Base-by-base conservation (phyloP, 2,797 vertebrate species). In the Labroides dimidiatus region DNA sequence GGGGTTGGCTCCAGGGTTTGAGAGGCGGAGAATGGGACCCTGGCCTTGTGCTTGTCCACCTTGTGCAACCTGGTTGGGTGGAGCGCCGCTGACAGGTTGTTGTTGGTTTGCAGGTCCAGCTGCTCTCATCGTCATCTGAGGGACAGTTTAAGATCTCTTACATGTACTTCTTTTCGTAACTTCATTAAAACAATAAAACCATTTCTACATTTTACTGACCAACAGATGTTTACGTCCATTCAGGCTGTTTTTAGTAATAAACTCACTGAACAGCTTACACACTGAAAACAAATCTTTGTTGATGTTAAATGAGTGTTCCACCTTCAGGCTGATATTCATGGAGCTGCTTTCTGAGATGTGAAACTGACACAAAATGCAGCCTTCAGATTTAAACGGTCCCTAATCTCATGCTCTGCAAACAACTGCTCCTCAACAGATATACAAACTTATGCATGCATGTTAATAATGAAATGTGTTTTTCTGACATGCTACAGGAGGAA, bases 1-100 rank as follows among this genome's bases (percentile, higher is more conserved):
- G 1, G 96, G 96, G 79, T 97, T 97, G 88, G 96, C 96, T 45
- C 95, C 96, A 0, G 96, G 96, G 74, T 97, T 98, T n/a, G 96
- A 91, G 10, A 96, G 94, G 19, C 96, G 93, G 41, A 96, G 95
- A 70, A 97, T 91, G 37, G 93, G 89, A 11, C 91, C 93, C 73
- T 94, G 94, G 0, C 94, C 84, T 27, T 91, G 94, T 15, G 94
- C 87, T 69, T 93, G 94, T 51, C 89, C 91, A 4, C 89, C 67
- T 56, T 95, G 94, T 0, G 94, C 66, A 2, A 93, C 91, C 83
- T 95, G 94, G 48, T 96, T 95, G 57, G 95, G 92, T 0, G 95
- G 91, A 1, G 94, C 88, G 0, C 93, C 92, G 11, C 91, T 73
- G 49, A 91, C 93, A 0, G 88, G 84, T 0, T 85, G 84, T 85